Conservation (phyloP, 2,113 vertebrate species). For the Danio rerio region DNA sequence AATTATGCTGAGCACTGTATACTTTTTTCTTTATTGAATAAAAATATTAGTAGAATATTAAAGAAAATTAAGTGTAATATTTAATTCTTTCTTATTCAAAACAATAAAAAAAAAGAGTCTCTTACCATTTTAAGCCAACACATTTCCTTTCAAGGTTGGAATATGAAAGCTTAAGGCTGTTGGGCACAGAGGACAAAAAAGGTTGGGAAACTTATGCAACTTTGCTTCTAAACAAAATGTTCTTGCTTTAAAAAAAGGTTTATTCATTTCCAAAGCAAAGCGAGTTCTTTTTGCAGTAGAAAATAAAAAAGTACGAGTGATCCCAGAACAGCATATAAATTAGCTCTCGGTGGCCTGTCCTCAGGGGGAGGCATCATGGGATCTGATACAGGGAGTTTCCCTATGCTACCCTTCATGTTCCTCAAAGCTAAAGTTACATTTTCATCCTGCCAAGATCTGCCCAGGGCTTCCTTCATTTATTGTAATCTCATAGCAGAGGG, state of each 20-base stretch:
- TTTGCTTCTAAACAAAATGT: neutral
- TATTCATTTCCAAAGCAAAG: neutral
- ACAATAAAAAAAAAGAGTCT: neutral
- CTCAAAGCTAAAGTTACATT: constrained; percentile 36
- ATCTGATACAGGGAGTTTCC: constrained; percentile 50
- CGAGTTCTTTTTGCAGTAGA: neutral
- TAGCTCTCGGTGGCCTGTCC: constrained; percentile 23
- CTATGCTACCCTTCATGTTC: constrained; percentile 12
- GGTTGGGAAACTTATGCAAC: neutral
- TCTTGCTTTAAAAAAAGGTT: neutral
- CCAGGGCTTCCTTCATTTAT: neutral
- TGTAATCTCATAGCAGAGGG: constrained; percentile 20
- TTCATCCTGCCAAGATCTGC: constrained; percentile 20
- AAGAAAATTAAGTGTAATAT: too few relatives aligned
- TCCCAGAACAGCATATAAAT: neutral
- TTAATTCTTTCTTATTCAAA: neutral
- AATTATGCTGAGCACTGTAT: too few relatives aligned
- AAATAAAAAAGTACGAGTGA: neutral
- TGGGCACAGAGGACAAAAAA: neutral
- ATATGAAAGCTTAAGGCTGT: neutral
- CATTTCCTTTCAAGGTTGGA: neutral
- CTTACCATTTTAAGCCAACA: neutral
- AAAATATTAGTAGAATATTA: neutral
- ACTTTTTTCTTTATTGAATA: too few relatives aligned
- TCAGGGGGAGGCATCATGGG: constrained; percentile 17